phyloP scores from a whole-genome alignment of 2,113 vertebrate genomes.

The Glaucidium brasilianum region DNA sequence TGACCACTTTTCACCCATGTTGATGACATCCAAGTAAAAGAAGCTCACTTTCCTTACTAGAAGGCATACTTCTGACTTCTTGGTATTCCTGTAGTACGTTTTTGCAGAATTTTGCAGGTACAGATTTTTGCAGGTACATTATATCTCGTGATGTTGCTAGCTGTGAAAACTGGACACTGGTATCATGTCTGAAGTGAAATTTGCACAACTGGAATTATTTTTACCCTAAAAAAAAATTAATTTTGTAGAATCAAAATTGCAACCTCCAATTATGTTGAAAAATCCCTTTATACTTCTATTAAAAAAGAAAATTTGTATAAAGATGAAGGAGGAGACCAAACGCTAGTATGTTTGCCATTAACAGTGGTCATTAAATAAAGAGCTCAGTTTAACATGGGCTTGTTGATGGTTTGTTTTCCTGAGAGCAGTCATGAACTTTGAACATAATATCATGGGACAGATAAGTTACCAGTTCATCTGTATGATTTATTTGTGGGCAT shows the following conservation, averaged over 20 bases:
- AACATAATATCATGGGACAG: neutral
- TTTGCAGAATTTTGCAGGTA: too few species aligned
- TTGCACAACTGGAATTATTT: neutral
- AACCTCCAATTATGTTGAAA: neutral
- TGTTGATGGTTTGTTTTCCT: neutral
- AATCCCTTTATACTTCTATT: neutral
- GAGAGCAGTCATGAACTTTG: neutral
- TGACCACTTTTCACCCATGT: neutral
- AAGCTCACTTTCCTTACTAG: neutral
- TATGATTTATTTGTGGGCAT: neutral
- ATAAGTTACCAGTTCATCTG: neutral
- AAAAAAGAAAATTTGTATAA: neutral
- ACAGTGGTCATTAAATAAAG: neutral
- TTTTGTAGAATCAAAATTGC: neutral
- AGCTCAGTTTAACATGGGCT: neutral
- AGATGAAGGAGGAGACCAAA: neutral
- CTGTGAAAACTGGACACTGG: neutral
- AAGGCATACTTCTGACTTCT: neutral
- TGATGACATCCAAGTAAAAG: neutral
- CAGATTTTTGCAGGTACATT: too few species aligned
- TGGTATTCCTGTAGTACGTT: neutral
- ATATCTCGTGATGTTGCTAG: neutral
- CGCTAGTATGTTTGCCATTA: neutral
- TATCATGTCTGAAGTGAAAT: neutral
- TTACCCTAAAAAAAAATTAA: accelerated